These are phyloP conservation scores for Aurelia sp. DNA, from an alignment of 30 jellyfish, hydroid and myxozoan genomes.

Conservation along the genomic window DNA sequence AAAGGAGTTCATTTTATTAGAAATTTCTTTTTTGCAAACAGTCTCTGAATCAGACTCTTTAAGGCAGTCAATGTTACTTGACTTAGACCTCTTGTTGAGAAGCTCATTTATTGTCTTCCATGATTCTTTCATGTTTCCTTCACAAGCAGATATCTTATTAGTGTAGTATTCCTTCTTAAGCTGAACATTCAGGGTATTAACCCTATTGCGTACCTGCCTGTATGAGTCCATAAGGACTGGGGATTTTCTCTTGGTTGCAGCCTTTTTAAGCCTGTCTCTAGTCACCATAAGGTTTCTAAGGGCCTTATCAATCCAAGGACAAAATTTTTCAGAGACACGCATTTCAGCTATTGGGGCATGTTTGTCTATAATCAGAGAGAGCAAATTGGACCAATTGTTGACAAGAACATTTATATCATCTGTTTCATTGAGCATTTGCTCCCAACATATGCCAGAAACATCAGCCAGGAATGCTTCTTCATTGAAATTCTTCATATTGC, in stretches of 20 bases:
- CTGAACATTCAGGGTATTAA: slow-evolving; percentile 35
- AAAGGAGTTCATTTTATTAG: no score
- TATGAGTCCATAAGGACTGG: slow-evolving; percentile 60
- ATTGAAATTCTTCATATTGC: no score
- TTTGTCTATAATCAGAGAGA: slow-evolving; percentile 26
- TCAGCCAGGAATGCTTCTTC: no score
- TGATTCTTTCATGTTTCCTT: no score
- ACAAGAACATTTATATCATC: slow-evolving; percentile 13
- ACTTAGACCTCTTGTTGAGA: no score
- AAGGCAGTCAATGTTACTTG: no score
- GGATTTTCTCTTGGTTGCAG: slow-evolving; percentile 41
- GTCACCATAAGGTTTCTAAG: slow-evolving; percentile 39
- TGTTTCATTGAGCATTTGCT: no score
- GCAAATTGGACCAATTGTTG: slow-evolving; percentile 47
- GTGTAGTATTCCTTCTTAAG: slow-evolving; percentile 45
- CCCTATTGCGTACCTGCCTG: slow-evolving; percentile 55
- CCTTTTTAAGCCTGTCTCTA: slow-evolving; percentile 46
- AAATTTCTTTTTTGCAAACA: no score
- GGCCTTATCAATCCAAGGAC: slow-evolving; percentile 20
- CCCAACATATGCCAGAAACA: no score
- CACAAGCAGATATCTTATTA: not conserved
- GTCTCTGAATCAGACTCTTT: no score
- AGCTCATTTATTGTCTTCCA: no score
- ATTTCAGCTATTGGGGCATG: slow-evolving; percentile 44
- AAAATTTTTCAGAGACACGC: not conserved